Evolutionary conservation across 2,113 vertebrate species (phyloP).

Genomic region (Phalacrocorax pelagicus): DNA sequence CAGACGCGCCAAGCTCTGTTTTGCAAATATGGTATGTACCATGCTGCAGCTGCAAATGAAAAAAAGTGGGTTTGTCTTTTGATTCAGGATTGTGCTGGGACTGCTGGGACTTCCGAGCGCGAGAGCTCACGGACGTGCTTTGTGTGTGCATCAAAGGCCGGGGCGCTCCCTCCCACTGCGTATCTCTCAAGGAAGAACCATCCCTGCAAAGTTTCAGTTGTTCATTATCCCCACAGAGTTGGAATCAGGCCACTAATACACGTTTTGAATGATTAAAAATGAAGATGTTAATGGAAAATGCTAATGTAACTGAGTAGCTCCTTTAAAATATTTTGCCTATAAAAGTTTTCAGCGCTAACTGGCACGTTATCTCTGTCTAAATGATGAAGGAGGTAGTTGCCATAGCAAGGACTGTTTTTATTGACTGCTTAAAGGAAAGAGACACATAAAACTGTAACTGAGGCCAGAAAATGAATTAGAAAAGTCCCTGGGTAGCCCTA

Average conservation of each 20-base stretch:
- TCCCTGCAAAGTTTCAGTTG: neutral
- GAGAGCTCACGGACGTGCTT: fast-evolving
- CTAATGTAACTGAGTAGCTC: neutral
- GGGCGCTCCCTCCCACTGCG: neutral
- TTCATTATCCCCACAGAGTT: fast-evolving
- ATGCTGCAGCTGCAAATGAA: neutral
- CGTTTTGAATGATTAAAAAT: fast-evolving
- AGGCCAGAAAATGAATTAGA: constrained; percentile 42
- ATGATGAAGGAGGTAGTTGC: constrained; percentile 24
- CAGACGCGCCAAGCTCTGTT: neutral
- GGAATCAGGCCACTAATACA: fast-evolving
- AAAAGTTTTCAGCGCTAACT: neutral
- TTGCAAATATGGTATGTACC: neutral
- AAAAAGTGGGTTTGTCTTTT: neutral
- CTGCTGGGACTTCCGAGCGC: neutral
- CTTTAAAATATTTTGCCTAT: neutral
- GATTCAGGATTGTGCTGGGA: neutral
- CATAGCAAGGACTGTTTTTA: constrained; percentile 66
- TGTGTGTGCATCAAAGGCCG: fast-evolving
- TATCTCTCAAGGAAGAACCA: neutral
- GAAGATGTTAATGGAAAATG: neutral
- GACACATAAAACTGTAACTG: constrained; percentile 47
- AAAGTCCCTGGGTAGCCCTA: constrained; percentile 56
- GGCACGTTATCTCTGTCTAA: neutral
- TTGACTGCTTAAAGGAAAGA: constrained; percentile 49